phyloP scores from a whole-genome alignment of 2,888 invertebrate species.

The Epirrhoe tristata region DNA sequence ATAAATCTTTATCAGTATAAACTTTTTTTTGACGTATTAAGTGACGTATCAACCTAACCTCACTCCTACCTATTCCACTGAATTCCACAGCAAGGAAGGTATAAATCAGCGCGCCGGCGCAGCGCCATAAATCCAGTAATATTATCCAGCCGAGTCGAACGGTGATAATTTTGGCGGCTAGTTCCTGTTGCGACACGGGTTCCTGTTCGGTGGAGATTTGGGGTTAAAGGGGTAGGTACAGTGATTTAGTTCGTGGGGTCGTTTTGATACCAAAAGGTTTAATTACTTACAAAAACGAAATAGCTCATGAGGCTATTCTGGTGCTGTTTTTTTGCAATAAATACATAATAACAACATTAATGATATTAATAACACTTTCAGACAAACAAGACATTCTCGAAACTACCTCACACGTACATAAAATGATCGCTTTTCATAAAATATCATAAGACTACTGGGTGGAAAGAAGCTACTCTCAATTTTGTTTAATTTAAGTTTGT shows the following conservation, averaged over 20 bases:
- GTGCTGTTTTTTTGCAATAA: no score
- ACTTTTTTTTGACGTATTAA: background rate
- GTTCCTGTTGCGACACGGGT: conserved; percentile 34
- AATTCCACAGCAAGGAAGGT: conserved; percentile 64
- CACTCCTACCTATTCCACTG: conserved; percentile 6
- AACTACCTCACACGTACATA: conserved; percentile 24
- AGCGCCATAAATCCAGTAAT: conserved; percentile 81
- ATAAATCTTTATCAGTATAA: background rate
- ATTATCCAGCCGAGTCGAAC: conserved; percentile 55
- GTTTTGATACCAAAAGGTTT: background rate
- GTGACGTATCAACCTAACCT: conserved; percentile 7
- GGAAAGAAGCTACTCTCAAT: background rate
- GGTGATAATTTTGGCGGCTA: conserved; percentile 41
- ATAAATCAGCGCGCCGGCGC: conserved; percentile 79
- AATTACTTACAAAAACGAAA: background rate
- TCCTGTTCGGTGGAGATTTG: conserved; percentile 21
- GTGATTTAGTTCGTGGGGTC: background rate
- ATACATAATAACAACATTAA: no score
- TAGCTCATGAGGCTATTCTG: no score
- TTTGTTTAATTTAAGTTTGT: background rate
- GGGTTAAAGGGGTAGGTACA: background rate
- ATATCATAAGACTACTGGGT: conserved; percentile 20
- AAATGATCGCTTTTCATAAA: conserved; percentile 27
- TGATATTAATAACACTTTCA: background rate
- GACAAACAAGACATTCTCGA: background rate